phyloP scores from a whole-genome alignment of 2,888 invertebrate genomes.

The Vanessa cardui region DNA sequence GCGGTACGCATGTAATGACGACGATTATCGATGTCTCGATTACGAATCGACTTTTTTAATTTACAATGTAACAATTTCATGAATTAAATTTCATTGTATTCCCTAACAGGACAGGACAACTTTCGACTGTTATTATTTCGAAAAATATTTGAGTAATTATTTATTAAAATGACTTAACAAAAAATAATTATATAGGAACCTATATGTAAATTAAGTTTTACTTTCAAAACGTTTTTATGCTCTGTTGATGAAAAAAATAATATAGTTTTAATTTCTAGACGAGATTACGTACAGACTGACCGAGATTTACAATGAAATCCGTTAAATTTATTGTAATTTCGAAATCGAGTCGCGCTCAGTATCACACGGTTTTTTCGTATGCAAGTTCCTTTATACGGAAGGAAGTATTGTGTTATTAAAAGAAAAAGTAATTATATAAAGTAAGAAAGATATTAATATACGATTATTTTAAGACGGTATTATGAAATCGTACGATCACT shows the following conservation, averaged over 20 bases:
- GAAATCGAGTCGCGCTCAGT: neutral
- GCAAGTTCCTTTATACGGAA: neutral
- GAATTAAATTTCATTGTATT: too few species aligned
- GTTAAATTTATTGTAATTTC: constrained; percentile 4
- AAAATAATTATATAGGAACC: neutral
- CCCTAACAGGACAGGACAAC: too few species aligned
- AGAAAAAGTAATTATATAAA: neutral
- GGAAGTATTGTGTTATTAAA: neutral
- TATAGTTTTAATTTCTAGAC: constrained; percentile 3
- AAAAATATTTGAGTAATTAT: neutral
- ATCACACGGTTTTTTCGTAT: neutral
- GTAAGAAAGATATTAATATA: neutral
- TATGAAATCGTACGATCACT: neutral
- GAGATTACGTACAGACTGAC: constrained; percentile 5
- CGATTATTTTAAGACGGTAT: neutral
- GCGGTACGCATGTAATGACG: too few species aligned
- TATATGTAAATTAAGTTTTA: neutral
- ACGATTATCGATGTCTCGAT: too few species aligned
- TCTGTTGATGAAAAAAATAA: neutral
- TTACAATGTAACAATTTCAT: too few species aligned
- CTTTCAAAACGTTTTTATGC: neutral
- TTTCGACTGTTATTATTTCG: too few species aligned
- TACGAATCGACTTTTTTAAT: too few species aligned
- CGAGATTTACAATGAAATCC: neutral
- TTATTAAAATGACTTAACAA: neutral